Base-by-base conservation (phyloP, 2,888 invertebrate species). In the Nomada fabriciana region DNA sequence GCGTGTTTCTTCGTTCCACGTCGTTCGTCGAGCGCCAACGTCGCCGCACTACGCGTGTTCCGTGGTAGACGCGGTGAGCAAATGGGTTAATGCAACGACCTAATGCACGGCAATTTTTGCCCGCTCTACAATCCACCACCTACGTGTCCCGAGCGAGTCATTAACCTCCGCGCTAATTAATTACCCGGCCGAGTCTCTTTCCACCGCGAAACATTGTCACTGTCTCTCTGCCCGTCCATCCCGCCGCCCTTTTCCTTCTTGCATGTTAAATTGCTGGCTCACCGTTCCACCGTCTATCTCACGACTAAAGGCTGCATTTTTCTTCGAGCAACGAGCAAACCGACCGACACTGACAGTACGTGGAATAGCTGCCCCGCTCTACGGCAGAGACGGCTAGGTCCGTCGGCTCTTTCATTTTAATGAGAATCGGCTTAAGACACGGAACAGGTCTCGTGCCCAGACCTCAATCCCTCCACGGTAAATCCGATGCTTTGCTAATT, bases 81-180 rank as follows among this genome's bases (percentile, higher is more conserved):
- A 87, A 87, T 85, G 76, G 85, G 87, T 85, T 87, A 86, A 86
- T 83, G 86, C 87, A 85, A 82, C 87, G 83, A 82, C 78, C 83
- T 75, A 81, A 42, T 73, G 76, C 82, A 69, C 77, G 81, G 64
- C 47, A 80, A 87, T 86, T 87, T 87, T 87, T 86, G 76, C 76
- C 64, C 61, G 74, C 68, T 71, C 76, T 71, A 69, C 80, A 52
- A 79, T 77, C 79, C 59, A 70, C 76, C 81, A 79, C 81, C 82
- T 79, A 77, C 86, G 75, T 77, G 63, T 83, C 76, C 77, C 84
- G 80, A 76, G 76, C 78, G 77, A 86, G 86, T 86, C 84, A 83
- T 86, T 86, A 86, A 87, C 83, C 80, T 60, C 80, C 80, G 82
- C 76, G 78, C 87, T 87, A 87, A 87, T 87, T 87, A 87, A 87